Base-by-base conservation (phyloP, 2,888 invertebrate species). In the Drosophila prolongata region DNA sequence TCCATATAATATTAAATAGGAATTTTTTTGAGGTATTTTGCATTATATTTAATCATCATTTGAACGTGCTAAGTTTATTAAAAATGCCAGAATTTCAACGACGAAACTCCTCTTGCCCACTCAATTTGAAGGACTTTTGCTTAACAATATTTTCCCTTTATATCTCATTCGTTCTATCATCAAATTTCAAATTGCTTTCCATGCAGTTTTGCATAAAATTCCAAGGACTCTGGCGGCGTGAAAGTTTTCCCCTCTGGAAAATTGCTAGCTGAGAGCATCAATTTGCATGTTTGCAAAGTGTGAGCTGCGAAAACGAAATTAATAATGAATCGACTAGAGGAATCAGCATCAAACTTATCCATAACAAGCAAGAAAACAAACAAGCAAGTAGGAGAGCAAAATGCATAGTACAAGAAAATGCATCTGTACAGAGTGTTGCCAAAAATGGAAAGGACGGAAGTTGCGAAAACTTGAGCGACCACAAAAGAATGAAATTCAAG, bases 251-350 rank as follows among this genome's bases (percentile, higher is more conserved):
- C 13, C 38, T 34, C 14, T 19, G n/a, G n/a, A 44, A 44, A 44
- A 27, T 47, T 64, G 46, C 56, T 73, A 13, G 43, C 14, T 43
- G 49, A 13, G 47, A 42, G 34, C 16, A 56, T 77, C 79, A 75
- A 86, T 88, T 79, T 82, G 70, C 80, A 83, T 87, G 84, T 76
- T 87, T 73, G 67, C 68, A 72, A 87, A 89, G 87, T 79, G 81
- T 74, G 80, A 87, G 79, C 75, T 83, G 84, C 66, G 78, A 75
- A 37, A 44, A 50, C 24, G 52, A 65, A 86, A 87, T 84, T 84
- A 89, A 80, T 89, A 84, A 89, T 84, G 77, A 89, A 89, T 89
- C 75, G 89, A 77, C 67, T 53, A 38, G 42, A 47, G 46, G 57
- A 68, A 82, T 73, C 76, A 80, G 61, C 85, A 72, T 57, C 57